Percentiles rank a stretch among this genome's conserved stretches.
These are phyloP conservation scores for Macrotrachela quadricornifera DNA, from an alignment of 1,140 invertebrate genomes.

Conservation along the genomic window DNA sequence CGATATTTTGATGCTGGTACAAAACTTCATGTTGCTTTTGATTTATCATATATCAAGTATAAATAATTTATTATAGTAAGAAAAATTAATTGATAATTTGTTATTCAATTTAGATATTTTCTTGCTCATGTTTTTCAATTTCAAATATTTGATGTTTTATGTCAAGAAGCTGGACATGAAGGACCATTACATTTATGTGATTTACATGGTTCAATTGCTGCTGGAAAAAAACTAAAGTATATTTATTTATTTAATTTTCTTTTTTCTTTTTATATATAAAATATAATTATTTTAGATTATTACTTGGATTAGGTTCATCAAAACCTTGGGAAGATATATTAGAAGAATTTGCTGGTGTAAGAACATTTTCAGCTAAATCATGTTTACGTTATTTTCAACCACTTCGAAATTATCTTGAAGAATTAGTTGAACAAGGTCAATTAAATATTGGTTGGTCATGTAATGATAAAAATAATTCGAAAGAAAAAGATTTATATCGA, in stretches of 20 bases:
- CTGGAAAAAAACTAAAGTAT: constrained; percentile 36
- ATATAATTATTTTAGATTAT: neutral
- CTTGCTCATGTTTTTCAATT: constrained; percentile 71
- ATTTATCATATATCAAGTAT: constrained; percentile 22
- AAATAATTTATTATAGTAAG: constrained; percentile 9
- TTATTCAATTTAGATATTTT: constrained; percentile 55
- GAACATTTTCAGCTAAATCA: constrained; percentile 43
- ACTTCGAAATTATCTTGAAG: constrained; percentile 49
- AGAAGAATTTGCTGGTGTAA: constrained; percentile 51
- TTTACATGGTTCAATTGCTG: constrained; percentile 53
- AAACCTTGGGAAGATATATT: constrained; percentile 59
- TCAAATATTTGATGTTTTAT: constrained; percentile 63
- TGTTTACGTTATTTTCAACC: constrained; percentile 29
- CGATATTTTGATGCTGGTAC: constrained; percentile 24
- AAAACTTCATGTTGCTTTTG: constrained; percentile 19
- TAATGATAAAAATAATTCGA: neutral
- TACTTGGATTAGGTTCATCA: constrained; percentile 40
- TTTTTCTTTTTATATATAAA: neutral
- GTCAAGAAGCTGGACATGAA: constrained; percentile 47
- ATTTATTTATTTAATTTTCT: neutral
- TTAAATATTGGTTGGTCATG: neutral
- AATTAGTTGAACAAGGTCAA: constrained; percentile 18
- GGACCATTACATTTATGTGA: constrained; percentile 67
- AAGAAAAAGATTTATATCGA: too few species aligned
- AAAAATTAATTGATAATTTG: neutral